Conservation (phyloP, 2,797 vertebrate species). For the Rhinophrynus dorsalis region DNA sequence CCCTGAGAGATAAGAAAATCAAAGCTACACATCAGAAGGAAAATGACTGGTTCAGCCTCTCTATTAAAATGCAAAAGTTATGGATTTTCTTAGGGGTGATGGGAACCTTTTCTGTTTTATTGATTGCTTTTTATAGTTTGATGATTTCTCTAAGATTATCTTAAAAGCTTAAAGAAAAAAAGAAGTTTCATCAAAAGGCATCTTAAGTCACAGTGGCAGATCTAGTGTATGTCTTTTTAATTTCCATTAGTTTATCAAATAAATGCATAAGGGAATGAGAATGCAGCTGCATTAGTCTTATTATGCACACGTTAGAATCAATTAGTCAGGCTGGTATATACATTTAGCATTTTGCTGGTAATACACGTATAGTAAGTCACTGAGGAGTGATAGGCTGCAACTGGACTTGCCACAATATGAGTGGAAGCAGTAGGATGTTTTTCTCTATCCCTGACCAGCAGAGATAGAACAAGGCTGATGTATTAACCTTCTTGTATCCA, state of each 20-base stretch:
- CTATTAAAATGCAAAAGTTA: constrained; percentile 76
- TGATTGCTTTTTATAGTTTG: constrained; percentile 78
- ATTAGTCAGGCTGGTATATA: not conserved
- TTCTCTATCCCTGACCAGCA: no score
- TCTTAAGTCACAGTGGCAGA: constrained; percentile 58
- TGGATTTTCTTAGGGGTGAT: constrained; percentile 72
- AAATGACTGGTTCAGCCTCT: constrained; percentile 70
- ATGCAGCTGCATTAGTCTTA: not conserved
- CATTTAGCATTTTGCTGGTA: not conserved
- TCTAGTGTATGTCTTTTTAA: constrained; percentile 18
- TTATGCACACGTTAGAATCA: not conserved
- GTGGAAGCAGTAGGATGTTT: not conserved
- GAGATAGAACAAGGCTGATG: not conserved
- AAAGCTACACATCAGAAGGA: constrained; percentile 76
- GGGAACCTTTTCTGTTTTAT: constrained; percentile 74
- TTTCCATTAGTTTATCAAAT: constrained; percentile 4
- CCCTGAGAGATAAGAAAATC: constrained; percentile 73
- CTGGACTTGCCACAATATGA: not conserved
- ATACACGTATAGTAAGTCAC: not conserved
- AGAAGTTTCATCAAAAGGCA: constrained; percentile 69
- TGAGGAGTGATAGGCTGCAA: not conserved
- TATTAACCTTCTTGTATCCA: no score
- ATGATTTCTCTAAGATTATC: constrained; percentile 78
- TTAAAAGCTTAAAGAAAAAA: constrained; percentile 76
- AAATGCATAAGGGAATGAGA: not conserved